Conservation (phyloP, 2,797 vertebrate species). For the Typhlichthys eigenmanni region DNA sequence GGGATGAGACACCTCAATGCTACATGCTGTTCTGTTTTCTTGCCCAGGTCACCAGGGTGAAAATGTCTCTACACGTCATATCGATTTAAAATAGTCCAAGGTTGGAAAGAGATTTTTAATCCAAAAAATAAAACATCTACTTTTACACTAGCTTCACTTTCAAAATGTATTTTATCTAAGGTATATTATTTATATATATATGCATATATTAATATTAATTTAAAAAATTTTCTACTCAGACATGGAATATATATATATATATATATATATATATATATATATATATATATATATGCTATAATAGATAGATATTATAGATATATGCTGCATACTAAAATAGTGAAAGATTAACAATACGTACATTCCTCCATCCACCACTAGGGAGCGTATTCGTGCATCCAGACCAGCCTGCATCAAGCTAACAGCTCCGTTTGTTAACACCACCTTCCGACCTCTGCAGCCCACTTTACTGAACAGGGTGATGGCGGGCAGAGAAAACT, state of each 20-base stretch:
- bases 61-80: too few relatives aligned
- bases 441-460: slow-evolving; percentile 85
- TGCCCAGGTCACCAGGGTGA: too few relatives aligned
- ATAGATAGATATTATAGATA: too few relatives aligned
- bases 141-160: neutral
- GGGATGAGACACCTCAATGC: too few relatives aligned
- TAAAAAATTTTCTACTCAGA: too few relatives aligned
- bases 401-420: slow-evolving; percentile 83
- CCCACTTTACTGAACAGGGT: slow-evolving; percentile 83
- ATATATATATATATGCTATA: too few relatives aligned
- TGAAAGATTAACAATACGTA: slow-evolving; percentile 69
- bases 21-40: too few relatives aligned
- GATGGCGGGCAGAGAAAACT: slow-evolving; percentile 88
- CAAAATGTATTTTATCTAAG: neutral
- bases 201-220: too few relatives aligned
- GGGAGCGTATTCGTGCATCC: slow-evolving; percentile 79
- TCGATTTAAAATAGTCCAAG: too few relatives aligned
- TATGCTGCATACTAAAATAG: too few relatives aligned
- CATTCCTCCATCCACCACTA: slow-evolving; percentile 91
- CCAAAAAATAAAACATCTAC: too few relatives aligned
- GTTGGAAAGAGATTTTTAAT: too few relatives aligned
- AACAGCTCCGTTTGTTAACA: slow-evolving; percentile 73
- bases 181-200: neutral
- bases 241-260: neutral
- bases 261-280: neutral